A percentile compares a stretch with the other conserved stretches of the same genome.
Evolutionary conservation across 2,113 vertebrate genomes (phyloP).

Genomic region (Procavia capensis): DNA sequence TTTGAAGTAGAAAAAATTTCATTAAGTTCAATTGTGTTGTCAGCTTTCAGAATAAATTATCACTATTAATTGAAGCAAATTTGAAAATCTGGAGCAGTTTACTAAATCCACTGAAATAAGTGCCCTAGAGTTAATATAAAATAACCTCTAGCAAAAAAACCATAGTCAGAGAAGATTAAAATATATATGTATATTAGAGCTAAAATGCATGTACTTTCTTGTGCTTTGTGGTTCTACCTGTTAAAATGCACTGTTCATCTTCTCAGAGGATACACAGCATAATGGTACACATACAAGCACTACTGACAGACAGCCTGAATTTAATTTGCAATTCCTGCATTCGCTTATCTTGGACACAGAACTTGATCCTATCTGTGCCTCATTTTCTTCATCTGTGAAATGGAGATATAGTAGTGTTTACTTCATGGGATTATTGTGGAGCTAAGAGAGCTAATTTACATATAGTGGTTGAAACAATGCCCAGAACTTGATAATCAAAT

Average conservation of each 20-base stretch:
- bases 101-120: not conserved
- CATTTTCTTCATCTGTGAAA: not conserved
- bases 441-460: not conserved
- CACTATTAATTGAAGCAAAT: not conserved
- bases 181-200: not conserved
- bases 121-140: not conserved
- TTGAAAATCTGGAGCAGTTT: not conserved
- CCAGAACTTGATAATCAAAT: not conserved
- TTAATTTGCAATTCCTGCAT: not conserved
- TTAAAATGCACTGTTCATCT: not conserved
- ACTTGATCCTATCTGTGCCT: not conserved
- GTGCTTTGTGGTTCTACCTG: not conserved
- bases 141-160: not conserved
- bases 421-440: not conserved
- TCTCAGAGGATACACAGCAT: not conserved
- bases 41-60: constrained; percentile 2
- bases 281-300: not conserved
- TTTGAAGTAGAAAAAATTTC: not conserved
- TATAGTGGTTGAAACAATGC: not conserved
- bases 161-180: not conserved
- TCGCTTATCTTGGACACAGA: not conserved
- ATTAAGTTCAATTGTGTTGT: not conserved
- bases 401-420: not conserved
- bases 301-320: not conserved
- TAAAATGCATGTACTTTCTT: not conserved